Percentiles rank a stretch among this genome's conserved stretches.
Evolutionary conservation across 2,888 invertebrate species (phyloP).

Genomic region (Archips crataeganus): DNA sequence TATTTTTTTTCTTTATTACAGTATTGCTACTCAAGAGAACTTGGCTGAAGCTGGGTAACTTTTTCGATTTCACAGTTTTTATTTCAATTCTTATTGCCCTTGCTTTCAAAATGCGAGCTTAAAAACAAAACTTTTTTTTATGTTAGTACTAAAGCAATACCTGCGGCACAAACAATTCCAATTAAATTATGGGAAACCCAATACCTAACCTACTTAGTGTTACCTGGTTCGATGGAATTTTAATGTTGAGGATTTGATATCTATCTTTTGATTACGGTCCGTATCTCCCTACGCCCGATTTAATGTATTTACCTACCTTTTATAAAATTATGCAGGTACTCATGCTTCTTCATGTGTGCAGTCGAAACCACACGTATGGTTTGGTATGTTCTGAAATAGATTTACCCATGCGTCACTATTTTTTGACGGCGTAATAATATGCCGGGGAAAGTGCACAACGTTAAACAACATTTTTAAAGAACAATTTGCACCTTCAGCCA

Average conservation of each 20-base stretch:
- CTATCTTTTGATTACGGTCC: constrained; percentile 31
- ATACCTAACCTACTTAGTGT: background rate
- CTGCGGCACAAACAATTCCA: background rate
- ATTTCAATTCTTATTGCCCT: constrained; percentile 21
- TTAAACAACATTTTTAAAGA: constrained; percentile 25
- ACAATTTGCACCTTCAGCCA: constrained; percentile 28
- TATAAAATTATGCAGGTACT: background rate
- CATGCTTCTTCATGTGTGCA: background rate
- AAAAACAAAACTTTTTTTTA: background rate
- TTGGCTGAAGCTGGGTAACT: constrained; percentile 20
- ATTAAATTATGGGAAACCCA: background rate
- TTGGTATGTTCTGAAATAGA: background rate
- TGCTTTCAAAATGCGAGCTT: background rate
- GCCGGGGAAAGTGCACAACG: background rate
- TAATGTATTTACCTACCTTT: background rate
- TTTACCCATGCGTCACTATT: background rate
- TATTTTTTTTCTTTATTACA: constrained; percentile 17
- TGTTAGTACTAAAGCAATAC: background rate
- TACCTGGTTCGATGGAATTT: constrained; percentile 5
- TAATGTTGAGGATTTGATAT: constrained; percentile 26
- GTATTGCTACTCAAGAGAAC: background rate
- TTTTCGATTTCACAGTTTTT: constrained; percentile 39
- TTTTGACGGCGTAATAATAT: background rate
- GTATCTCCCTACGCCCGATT: constrained; percentile 9
- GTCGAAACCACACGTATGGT: background rate